phyloP scores from a whole-genome alignment of 2,797 vertebrate genomes.

The Alosa sapidissima region DNA sequence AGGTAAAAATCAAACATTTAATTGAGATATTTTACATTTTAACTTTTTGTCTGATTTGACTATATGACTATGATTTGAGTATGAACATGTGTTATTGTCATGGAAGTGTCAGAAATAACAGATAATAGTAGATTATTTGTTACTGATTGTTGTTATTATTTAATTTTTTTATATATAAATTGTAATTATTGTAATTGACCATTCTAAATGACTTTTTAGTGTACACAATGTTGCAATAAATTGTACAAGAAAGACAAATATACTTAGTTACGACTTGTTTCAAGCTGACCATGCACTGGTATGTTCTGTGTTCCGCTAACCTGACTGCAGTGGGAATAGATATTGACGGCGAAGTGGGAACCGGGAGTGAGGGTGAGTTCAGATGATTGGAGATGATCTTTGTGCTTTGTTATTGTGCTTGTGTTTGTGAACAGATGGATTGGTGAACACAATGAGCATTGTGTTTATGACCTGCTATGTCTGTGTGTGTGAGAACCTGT shows the following conservation, averaged over 20 bases:
- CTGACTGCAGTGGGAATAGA: conserved; percentile 80
- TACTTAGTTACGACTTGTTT: conserved; percentile 24
- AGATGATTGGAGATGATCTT: conserved; percentile 12
- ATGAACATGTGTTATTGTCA: neutral
- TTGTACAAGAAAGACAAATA: neutral
- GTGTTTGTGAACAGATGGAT: neutral
- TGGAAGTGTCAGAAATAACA: neutral
- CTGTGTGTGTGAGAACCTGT: neutral
- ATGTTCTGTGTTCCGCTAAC: conserved; percentile 36
- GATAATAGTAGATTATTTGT: neutral
- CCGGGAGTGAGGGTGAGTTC: conserved; percentile 81
- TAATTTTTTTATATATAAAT: neutral
- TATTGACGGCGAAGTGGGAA: conserved; percentile 76
- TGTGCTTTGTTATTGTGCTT: neutral
- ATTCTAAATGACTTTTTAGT: neutral
- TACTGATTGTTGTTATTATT: neutral
- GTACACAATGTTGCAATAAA: neutral
- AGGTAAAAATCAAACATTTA: neutral
- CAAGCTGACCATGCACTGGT: neutral
- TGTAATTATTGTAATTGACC: neutral
- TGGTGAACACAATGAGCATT: neutral
- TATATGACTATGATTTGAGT: neutral
- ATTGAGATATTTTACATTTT: neutral
- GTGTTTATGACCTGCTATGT: neutral
- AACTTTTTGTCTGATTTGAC: neutral